Base-by-base conservation (phyloP, 2,113 vertebrate genomes). In the Eubucco bourcierii region DNA sequence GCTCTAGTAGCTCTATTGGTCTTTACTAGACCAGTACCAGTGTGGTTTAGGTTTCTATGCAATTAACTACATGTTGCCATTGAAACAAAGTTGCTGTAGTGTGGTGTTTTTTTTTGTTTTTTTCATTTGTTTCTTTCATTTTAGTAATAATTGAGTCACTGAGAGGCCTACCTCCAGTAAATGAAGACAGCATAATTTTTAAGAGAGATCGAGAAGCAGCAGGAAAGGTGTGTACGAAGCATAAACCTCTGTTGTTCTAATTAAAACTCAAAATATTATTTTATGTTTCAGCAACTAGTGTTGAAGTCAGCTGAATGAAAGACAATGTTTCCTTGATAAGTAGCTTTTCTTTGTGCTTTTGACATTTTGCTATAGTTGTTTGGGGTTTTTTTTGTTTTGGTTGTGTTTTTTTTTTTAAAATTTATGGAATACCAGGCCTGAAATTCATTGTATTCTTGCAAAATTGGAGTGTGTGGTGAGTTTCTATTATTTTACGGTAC, bases 101-200 rank as follows among this genome's bases (percentile, higher is more conserved):
- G 24, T 12, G 12, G 50, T 6, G 24, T 23, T n/a, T 87, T 86
- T 67, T 80, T 65, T n/a, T n/a, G n/a, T n/a, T n/a, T n/a, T n/a
- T n/a, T n/a, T n/a, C n/a, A n/a, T 44, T 44, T 41, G 41, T 41
- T 41, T 44, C 44, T 44, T 88, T 31, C 8, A 1, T 96, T 97
- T 88, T 96, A 99, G 99, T 99, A 65, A 97, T 99, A 89, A 96
- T 99, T 94, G 98, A 99, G 90, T 99, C 99, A 17, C 58, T 98
- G 91, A 98, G 95, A 92, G 98, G 98, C 47, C 94, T 98, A 5
- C 98, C 98, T 60, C 97, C 99, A 75, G 94, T 99, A 80, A 98
- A 98, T 89, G 99, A 99, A 24, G 98, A 99, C 44, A 99, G 98
- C 93, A 91, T 99, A 70, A 97, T 99, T 95, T 99, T 99, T 95